Evolutionary conservation across 2,888 invertebrate genomes (phyloP).

Genomic region (Metallyticus violacea): DNA sequence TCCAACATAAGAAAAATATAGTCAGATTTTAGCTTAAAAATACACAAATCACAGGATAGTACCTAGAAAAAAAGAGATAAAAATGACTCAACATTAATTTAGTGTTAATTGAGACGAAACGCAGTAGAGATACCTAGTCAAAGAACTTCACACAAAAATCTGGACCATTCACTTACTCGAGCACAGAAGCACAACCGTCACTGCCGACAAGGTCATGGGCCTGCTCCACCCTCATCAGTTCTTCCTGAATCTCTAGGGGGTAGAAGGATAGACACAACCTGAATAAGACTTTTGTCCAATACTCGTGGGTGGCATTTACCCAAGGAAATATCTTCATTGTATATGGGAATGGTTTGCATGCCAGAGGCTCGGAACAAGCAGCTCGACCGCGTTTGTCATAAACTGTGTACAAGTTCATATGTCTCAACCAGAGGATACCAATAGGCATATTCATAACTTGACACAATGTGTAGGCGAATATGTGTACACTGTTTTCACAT

Average conservation of each 20-base stretch:
- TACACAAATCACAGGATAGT: too few relatives aligned
- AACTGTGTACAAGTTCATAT: not conserved
- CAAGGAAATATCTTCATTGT: not conserved
- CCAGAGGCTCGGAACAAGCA: not conserved
- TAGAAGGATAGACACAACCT: not conserved
- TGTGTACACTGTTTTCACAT: not conserved
- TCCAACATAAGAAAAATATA: too few relatives aligned
- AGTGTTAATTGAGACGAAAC: too few relatives aligned
- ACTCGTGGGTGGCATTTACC: not conserved
- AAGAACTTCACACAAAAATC: too few relatives aligned
- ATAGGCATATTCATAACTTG: not conserved
- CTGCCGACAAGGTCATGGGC: not conserved
- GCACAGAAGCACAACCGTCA: not conserved
- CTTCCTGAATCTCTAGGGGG: not conserved
- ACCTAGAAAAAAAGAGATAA: too few relatives aligned
- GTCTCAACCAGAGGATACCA: not conserved
- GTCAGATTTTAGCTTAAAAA: too few relatives aligned
- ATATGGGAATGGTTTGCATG: not conserved
- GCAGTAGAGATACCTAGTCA: too few relatives aligned
- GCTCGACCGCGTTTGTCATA: not conserved
- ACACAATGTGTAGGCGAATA: not conserved
- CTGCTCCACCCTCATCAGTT: not conserved
- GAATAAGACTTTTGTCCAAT: not conserved
- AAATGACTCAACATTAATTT: too few relatives aligned
- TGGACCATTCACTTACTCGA: too few relatives aligned